These are phyloP conservation scores for Malthinus flaveolus DNA, from an alignment of 2,888 invertebrate genomes.

Conservation along the genomic window DNA sequence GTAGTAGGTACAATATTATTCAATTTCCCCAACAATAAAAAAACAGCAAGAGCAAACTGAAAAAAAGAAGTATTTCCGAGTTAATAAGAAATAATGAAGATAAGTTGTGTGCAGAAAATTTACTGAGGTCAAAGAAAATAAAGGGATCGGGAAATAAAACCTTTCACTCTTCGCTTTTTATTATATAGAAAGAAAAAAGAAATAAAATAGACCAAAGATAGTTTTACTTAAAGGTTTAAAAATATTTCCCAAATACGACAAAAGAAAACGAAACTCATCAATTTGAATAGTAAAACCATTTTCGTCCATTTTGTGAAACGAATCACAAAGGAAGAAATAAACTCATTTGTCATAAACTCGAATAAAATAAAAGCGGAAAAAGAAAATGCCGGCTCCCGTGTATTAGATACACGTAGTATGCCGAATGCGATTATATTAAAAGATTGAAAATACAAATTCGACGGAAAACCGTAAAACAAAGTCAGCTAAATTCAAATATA, in stretches of 20 bases:
- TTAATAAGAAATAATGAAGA: slow-evolving; percentile 32
- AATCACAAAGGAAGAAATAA: slow-evolving; percentile 11
- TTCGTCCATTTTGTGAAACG: not conserved
- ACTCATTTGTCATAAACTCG: slow-evolving; percentile 18
- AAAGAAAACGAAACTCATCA: too few relatives aligned
- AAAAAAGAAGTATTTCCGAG: not conserved
- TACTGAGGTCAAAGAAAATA: slow-evolving; percentile 32
- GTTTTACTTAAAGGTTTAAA: slow-evolving; percentile 3
- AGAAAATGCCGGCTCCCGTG: slow-evolving; percentile 17
- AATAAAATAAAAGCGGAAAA: slow-evolving; percentile 18
- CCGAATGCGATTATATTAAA: slow-evolving; percentile 25
- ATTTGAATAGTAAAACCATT: not conserved
- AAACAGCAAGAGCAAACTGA: not conserved
- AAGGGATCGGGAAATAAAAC: slow-evolving; percentile 32
- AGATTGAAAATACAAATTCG: slow-evolving; percentile 29
- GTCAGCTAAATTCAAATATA: slow-evolving; percentile 26
- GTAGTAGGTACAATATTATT: too few relatives aligned
- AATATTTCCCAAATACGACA: not conserved
- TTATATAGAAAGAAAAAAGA: not conserved
- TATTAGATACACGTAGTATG: not conserved
- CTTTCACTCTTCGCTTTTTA: slow-evolving; percentile 29
- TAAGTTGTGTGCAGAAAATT: slow-evolving; percentile 31
- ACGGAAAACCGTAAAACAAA: slow-evolving; percentile 26
- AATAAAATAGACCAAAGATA: not conserved
- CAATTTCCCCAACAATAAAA: too few relatives aligned